phyloP scores from a whole-genome alignment of 2,113 vertebrate genomes.

The Oreocharis arfaki region DNA sequence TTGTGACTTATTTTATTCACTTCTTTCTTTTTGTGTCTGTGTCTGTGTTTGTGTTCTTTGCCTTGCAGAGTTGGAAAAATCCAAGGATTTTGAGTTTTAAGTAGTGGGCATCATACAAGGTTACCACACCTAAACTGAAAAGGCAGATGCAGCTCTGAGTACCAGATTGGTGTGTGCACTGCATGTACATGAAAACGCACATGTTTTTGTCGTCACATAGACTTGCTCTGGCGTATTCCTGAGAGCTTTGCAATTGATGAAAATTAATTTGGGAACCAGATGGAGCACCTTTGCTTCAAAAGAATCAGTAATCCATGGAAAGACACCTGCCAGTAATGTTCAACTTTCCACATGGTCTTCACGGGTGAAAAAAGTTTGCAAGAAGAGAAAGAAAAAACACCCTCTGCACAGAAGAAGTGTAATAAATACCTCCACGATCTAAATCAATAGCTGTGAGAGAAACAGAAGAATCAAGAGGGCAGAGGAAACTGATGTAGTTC shows the following conservation, averaged over 20 bases:
- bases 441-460: neutral
- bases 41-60: neutral
- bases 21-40: neutral
- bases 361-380: slow-evolving; percentile 62
- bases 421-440: slow-evolving; percentile 52
- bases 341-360: slow-evolving; percentile 54
- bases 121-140: neutral
- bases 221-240: slow-evolving; percentile 18
- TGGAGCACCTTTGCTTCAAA: slow-evolving; percentile 52
- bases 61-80: slow-evolving; percentile 63
- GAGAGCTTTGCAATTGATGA: slow-evolving; percentile 65
- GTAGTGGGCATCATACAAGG: neutral
- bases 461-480: neutral
- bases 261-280: slow-evolving; percentile 62
- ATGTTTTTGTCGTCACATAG: neutral
- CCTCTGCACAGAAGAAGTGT: neutral
- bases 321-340: slow-evolving; percentile 40
- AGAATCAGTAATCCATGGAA: slow-evolving; percentile 51
- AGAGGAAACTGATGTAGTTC: slow-evolving; percentile 4
- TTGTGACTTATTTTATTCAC: neutral
- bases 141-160: slow-evolving; percentile 19
- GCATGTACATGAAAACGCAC: neutral
- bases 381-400: slow-evolving; percentile 64
- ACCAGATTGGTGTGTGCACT: neutral
- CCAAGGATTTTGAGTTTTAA: slow-evolving; percentile 28